Percentiles rank a stretch among this genome's conserved stretches.
phyloP scores from a whole-genome alignment of 2,888 invertebrate species.

The Steinernema scapterisci region DNA sequence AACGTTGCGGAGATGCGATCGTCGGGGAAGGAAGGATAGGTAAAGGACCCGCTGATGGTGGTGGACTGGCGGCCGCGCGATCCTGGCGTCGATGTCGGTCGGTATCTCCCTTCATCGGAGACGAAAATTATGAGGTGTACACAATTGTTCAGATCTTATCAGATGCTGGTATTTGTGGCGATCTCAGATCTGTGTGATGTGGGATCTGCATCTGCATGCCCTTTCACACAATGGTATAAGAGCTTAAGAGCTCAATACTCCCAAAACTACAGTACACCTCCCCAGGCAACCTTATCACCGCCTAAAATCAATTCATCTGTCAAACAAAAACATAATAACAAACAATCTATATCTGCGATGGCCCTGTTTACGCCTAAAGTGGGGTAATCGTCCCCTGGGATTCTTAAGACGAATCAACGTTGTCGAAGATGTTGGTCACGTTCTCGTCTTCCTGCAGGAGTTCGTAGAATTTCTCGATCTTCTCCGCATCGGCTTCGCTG shows the following conservation, averaged over 20 bases:
- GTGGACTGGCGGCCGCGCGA: not conserved
- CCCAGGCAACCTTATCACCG: not conserved
- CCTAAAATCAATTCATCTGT: not conserved
- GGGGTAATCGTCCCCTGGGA: not conserved
- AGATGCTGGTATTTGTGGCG: too few relatives aligned
- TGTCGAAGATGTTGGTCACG: conserved; percentile 47
- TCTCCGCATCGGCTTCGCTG: conserved; percentile 23
- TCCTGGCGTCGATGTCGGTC: not conserved
- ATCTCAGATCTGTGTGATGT: too few relatives aligned
- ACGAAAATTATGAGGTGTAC: not conserved
- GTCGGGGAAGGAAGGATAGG: not conserved
- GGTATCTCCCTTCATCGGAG: not conserved
- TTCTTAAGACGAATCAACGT: conserved; percentile 33
- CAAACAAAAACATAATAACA: not conserved
- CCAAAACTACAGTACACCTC: too few relatives aligned
- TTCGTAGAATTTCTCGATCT: conserved; percentile 45
- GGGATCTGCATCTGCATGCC: too few relatives aligned
- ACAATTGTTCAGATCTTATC: not conserved
- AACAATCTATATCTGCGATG: not conserved
- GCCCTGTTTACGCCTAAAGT: not conserved
- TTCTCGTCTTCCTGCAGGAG: conserved; percentile 44
- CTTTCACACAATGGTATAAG: too few relatives aligned
- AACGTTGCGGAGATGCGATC: not conserved
- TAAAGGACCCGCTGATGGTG: not conserved
- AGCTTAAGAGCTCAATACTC: too few relatives aligned